phyloP scores from a whole-genome alignment of 2,113 vertebrate genomes.

The Brienomyrus brachyistius region DNA sequence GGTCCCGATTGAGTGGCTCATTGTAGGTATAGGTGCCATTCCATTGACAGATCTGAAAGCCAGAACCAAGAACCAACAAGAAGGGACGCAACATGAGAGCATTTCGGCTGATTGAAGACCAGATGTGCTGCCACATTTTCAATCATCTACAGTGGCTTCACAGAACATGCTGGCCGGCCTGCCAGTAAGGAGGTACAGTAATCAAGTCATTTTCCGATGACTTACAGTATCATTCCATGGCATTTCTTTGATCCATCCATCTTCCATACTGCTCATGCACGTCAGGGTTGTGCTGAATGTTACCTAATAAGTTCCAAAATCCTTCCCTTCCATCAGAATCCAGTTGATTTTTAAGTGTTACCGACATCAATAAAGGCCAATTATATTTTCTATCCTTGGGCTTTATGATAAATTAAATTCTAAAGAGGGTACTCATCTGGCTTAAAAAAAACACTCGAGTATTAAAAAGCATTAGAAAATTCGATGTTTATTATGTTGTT shows the following conservation, averaged over 20 bases:
- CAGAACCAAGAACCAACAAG: not conserved
- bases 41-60: not conserved
- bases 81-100: not conserved
- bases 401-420: not conserved
- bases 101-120: not conserved
- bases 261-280: not conserved
- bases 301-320: not conserved
- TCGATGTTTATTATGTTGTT: not conserved
- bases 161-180: not conserved
- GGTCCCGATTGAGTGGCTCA: not conserved
- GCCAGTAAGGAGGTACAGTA: not conserved
- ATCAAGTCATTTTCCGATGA: not conserved
- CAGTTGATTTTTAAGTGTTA: not conserved
- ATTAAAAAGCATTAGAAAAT: not conserved
- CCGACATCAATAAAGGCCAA: not conserved
- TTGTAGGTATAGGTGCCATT: not conserved
- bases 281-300: not conserved
- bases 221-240: not conserved
- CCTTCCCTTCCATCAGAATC: not conserved
- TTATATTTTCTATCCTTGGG: constrained; percentile 4
- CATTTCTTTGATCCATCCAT: not conserved
- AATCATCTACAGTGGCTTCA: not conserved
- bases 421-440: not conserved
- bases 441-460: not conserved
- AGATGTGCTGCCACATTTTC: not conserved